Evolutionary conservation across 1,140 invertebrate genomes (phyloP), one percentile per base, ranked within the genome.

Genomic region (Pristionchus pacificus): DNA sequence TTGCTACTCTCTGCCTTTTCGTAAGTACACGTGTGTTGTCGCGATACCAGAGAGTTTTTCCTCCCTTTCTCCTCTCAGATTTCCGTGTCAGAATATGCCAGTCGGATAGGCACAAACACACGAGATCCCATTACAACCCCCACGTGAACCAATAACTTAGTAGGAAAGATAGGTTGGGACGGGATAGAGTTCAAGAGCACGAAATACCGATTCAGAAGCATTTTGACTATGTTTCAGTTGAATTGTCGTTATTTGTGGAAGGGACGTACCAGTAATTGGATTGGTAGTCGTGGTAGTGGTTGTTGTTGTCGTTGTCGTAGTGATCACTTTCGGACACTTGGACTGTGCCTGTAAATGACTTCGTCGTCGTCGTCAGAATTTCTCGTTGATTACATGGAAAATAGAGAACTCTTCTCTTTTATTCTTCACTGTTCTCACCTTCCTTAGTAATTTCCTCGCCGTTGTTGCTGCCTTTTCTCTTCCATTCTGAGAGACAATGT

Each of bases 401-500:
- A n/a, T n/a, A n/a, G n/a, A n/a, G n/a, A n/a, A n/a, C n/a, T n/a
- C n/a, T n/a, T n/a, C 38, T 10, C 38, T 49, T 49, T 49, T 19
- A 10, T 19, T 49, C 38, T 19, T 49, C 38, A 49, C 6, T 19
- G n/a, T 19, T 49, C 38, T 49, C 19, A 49, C 38, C 6, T 49
- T 73, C 58, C 81, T 78, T 28, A 81, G 67, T 31, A 81, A 67
- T 64, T 74, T 76, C 60, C 75, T 75, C n/a, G 80, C 80, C 57
- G 83, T 80, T 33, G 78, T 78, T 15, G 79, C 76, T 13, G 80
- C 80, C 71, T 80, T 62, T 63, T 82, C 75, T 67, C 81, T 72
- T 60, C 80, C 80, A 64, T 73, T 76, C 59, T 83, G 81, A 69
- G 83, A 60, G 25, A 81, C 75, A 33, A 81, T 80, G 66, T 83